phyloP scores from a whole-genome alignment of 1,140 invertebrate species.

The Pygmarrhopalites habei region DNA sequence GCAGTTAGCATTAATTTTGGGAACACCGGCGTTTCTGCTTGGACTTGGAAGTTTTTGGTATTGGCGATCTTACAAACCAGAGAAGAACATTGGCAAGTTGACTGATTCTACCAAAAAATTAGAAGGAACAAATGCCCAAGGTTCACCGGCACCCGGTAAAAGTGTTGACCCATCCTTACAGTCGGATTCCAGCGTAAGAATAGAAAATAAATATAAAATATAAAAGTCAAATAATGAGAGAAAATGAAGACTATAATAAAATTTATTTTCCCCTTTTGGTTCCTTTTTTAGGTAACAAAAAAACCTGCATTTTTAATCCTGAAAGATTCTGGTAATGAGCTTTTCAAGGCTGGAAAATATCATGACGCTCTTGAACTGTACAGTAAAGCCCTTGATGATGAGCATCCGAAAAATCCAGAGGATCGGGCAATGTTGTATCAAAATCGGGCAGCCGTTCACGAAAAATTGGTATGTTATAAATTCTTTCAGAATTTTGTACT shows the following conservation, averaged over 20 bases:
- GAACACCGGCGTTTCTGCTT: slow-evolving; percentile 64
- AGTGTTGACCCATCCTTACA: no score
- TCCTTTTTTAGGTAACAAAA: not conserved
- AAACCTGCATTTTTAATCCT: slow-evolving; percentile 48
- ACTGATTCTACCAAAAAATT: no score
- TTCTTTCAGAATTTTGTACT: no score
- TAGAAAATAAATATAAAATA: no score
- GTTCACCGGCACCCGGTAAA: no score
- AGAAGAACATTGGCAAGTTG: no score
- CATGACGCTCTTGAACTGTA: slow-evolving; percentile 81
- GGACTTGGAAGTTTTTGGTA: slow-evolving; percentile 3
- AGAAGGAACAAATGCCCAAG: no score
- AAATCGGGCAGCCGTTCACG: slow-evolving; percentile 89
- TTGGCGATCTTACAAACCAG: not conserved
- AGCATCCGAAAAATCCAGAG: slow-evolving; percentile 64
- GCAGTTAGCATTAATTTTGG: slow-evolving; percentile 68
- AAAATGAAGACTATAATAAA: no score
- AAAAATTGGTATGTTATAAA: slow-evolving; percentile 70
- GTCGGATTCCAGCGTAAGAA: no score
- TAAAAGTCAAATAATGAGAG: no score
- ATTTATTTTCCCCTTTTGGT: no score
- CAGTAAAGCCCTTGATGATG: slow-evolving; percentile 77
- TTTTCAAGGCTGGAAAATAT: slow-evolving; percentile 77
- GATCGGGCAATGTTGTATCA: slow-evolving; percentile 88
- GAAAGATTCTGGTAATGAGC: slow-evolving; percentile 81